A percentile compares a stretch with the other conserved stretches of the same genome.
Conservation (phyloP, 2,888 invertebrate genomes). For the Drosophila kanekoi region DNA sequence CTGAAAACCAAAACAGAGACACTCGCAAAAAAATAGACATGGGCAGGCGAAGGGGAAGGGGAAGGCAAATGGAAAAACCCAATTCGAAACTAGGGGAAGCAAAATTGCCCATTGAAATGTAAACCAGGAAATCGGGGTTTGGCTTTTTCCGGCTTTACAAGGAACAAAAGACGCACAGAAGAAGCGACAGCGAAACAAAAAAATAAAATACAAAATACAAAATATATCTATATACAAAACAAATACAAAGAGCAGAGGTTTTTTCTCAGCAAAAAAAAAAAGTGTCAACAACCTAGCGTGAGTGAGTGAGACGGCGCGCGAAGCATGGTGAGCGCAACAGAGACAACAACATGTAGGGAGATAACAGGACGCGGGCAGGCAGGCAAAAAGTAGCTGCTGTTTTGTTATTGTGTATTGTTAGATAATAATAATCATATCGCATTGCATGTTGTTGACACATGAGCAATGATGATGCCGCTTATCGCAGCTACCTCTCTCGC, state of each 20-base stretch:
- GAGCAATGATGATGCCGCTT: constrained; percentile 76
- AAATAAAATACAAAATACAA: constrained; percentile 50
- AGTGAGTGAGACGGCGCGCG: neutral
- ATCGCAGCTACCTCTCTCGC: constrained; percentile 31
- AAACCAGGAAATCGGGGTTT: constrained; percentile 81
- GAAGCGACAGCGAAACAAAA: constrained; percentile 48
- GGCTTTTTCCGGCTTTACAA: constrained; percentile 81
- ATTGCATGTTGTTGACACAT: constrained; percentile 80
- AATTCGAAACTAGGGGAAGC: constrained; percentile 51
- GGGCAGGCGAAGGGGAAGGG: neutral
- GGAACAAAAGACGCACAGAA: constrained; percentile 61
- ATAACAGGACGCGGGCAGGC: constrained; percentile 35
- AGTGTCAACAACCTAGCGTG: constrained; percentile 67
- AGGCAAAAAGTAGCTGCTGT: constrained; percentile 74
- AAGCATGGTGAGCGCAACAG: constrained; percentile 3
- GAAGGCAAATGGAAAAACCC: constrained; percentile 34
- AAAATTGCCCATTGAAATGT: constrained; percentile 80
- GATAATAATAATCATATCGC: constrained; percentile 80
- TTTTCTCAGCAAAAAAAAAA: constrained; percentile 52
- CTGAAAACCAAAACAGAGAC: constrained; percentile 36
- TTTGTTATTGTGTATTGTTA: constrained; percentile 75
- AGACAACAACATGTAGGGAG: constrained; percentile 14
- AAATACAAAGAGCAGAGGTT: constrained; percentile 64
- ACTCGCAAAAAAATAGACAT: constrained; percentile 23
- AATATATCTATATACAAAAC: constrained; percentile 51